phyloP scores from a whole-genome alignment of 1,140 invertebrate species.

The Zelostemma sp. region DNA sequence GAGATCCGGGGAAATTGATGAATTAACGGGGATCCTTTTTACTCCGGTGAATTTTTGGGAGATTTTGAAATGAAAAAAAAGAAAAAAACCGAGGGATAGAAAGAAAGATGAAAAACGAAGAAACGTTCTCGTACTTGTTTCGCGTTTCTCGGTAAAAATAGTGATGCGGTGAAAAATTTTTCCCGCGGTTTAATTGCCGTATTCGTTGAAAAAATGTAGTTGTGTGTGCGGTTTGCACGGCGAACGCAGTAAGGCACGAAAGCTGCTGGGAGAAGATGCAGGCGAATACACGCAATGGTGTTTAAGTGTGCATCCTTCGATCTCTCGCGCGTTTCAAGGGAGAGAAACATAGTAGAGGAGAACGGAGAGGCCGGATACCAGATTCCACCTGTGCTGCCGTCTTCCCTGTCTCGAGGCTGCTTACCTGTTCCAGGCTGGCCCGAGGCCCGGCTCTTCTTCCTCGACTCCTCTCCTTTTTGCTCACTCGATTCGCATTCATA shows the following conservation, averaged over 20 bases:
- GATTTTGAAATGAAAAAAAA: background rate
- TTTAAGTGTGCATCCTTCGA: constrained; percentile 60
- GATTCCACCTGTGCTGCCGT: constrained; percentile 65
- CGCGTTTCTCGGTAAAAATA: too few species aligned
- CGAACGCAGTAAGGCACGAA: constrained; percentile 31
- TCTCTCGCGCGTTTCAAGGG: constrained; percentile 34
- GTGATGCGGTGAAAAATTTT: background rate
- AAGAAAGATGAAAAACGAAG: too few species aligned
- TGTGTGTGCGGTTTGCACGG: constrained; percentile 14
- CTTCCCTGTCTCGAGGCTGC: constrained; percentile 51
- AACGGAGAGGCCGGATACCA: constrained; percentile 55
- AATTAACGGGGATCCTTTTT: too few species aligned
- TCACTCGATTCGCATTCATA: constrained; percentile 41
- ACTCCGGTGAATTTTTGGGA: too few species aligned
- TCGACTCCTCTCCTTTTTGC: constrained; percentile 12
- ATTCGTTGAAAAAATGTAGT: constrained; percentile 32
- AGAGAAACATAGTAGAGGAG: constrained; percentile 25
- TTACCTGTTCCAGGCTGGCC: constrained; percentile 50
- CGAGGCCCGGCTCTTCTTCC: constrained; percentile 35
- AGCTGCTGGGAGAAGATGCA: constrained; percentile 49
- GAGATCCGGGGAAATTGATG: too few species aligned
- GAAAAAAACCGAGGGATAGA: too few species aligned
- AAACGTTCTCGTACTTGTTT: too few species aligned
- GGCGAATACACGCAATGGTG: constrained; percentile 61
- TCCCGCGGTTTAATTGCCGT: constrained; percentile 1